phyloP scores from a whole-genome alignment of 2,113 vertebrate species.

The Tachycineta bicolor region DNA sequence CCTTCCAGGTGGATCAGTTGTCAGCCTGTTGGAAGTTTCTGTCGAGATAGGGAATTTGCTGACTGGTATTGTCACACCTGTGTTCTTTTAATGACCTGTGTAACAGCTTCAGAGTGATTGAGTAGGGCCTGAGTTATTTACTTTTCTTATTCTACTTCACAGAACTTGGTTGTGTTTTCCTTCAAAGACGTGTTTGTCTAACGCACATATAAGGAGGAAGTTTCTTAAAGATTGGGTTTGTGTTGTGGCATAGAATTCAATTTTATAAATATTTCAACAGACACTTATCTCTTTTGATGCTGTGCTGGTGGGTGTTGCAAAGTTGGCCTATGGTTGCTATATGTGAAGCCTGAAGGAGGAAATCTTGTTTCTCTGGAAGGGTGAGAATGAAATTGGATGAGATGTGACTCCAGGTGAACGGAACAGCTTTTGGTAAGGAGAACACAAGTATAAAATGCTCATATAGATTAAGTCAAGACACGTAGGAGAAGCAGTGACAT shows the following conservation, averaged over 20 bases:
- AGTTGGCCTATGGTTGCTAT: background rate
- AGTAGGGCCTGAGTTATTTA: background rate
- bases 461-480: background rate
- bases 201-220: background rate
- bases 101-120: background rate
- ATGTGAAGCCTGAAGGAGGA: background rate
- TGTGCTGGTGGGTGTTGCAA: background rate
- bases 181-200: background rate
- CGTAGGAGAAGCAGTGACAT: background rate
- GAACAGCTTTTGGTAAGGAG: background rate
- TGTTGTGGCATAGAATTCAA: background rate
- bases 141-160: background rate
- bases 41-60: background rate
- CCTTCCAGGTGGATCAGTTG: background rate
- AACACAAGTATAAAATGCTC: background rate
- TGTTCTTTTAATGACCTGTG: background rate
- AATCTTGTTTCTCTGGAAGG: constrained; percentile 15
- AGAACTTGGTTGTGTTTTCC: background rate
- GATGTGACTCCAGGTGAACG: background rate
- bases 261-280: constrained; percentile 6
- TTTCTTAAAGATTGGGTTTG: background rate
- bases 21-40: background rate
- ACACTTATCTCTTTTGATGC: background rate
- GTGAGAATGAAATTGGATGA: background rate
- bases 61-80: background rate